phyloP scores from a whole-genome alignment of 2,113 vertebrate species.

The Zosterops lateralis region DNA sequence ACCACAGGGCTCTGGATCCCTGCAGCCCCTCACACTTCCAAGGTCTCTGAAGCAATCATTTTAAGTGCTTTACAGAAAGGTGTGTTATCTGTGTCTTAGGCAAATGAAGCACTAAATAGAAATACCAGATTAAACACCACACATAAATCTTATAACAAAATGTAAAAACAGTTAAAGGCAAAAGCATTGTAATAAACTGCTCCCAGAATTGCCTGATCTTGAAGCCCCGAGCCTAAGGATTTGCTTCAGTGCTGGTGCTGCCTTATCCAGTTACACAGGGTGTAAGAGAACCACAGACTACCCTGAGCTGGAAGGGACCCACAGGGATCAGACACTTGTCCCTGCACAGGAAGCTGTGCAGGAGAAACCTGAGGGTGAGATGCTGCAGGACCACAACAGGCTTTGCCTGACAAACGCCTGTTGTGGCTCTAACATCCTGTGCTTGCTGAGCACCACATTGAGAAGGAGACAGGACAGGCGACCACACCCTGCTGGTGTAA shows the following conservation, averaged over 20 bases:
- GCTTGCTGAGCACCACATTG: not conserved
- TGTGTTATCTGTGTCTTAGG: slow-evolving; percentile 31
- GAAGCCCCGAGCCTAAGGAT: not conserved
- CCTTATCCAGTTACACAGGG: not conserved
- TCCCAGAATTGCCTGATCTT: not conserved
- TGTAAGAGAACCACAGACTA: not conserved
- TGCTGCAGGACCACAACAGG: not conserved
- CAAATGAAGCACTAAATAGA: slow-evolving; percentile 54
- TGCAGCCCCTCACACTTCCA: not conserved
- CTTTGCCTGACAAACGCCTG: not conserved
- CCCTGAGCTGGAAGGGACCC: not conserved
- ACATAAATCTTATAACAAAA: slow-evolving; percentile 50
- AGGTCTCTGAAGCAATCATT: not conserved
- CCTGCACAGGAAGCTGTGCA: not conserved
- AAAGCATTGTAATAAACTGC: not conserved
- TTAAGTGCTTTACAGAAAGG: slow-evolving; percentile 19
- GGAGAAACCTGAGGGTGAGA: not conserved
- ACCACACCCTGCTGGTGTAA: accelerated
- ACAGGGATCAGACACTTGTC: not conserved
- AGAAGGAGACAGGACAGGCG: not conserved
- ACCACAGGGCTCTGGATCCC: not conserved
- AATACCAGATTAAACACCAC: slow-evolving; percentile 57
- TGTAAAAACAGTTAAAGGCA: slow-evolving; percentile 24
- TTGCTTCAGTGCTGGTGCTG: not conserved
- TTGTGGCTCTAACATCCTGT: not conserved